phyloP scores from a whole-genome alignment of 2,113 vertebrate genomes.

The Odocoileus virginianus region DNA sequence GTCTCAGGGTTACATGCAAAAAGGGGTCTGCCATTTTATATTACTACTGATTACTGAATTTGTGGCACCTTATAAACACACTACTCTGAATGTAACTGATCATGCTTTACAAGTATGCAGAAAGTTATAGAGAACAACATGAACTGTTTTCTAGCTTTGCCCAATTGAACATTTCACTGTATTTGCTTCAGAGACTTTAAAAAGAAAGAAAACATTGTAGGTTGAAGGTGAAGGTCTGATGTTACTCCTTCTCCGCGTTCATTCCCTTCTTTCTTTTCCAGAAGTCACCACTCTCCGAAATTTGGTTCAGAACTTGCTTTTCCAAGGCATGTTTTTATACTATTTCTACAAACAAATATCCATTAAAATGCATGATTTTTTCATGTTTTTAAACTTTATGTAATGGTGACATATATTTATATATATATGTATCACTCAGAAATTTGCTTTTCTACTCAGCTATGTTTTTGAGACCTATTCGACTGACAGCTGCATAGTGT shows the following conservation, averaged over 20 bases:
- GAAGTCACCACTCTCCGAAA: neutral
- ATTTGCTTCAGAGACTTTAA: neutral
- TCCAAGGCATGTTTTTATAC: neutral
- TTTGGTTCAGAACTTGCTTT: neutral
- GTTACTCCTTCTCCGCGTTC: neutral
- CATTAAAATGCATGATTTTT: neutral
- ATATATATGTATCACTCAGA: neutral
- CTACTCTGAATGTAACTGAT: neutral
- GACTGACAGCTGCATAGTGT: neutral
- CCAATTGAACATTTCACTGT: neutral
- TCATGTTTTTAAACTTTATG: neutral
- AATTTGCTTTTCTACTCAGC: neutral
- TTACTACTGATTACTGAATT: neutral
- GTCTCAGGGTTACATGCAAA: neutral
- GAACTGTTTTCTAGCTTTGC: neutral
- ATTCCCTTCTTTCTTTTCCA: neutral
- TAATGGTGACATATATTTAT: neutral
- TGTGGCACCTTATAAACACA: neutral
- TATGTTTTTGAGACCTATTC: neutral
- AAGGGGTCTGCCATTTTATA: neutral
- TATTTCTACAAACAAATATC: neutral
- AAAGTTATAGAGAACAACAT: neutral
- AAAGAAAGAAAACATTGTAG: neutral
- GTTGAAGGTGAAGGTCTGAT: neutral
- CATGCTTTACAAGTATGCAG: neutral